Percentiles rank a stretch among this genome's conserved stretches.
Conservation (phyloP, 2,113 vertebrate genomes). For the Dicaeum eximium region DNA sequence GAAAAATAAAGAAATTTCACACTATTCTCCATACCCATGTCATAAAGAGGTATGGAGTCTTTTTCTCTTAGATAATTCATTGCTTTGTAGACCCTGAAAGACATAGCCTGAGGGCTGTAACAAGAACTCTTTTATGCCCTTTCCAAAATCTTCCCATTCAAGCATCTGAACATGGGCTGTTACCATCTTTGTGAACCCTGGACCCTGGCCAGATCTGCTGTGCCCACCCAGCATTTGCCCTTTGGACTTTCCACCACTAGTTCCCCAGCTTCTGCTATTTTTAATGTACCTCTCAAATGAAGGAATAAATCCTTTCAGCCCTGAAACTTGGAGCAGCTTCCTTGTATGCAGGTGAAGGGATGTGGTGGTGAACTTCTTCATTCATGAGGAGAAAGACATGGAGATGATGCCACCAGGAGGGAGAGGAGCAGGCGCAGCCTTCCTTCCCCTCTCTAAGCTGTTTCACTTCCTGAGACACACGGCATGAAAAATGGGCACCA, state of each 20-base stretch:
- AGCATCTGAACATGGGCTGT: background rate
- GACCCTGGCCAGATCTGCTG: background rate
- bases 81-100: background rate
- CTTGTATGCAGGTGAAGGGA: background rate
- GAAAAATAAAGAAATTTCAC: background rate
- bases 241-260: background rate
- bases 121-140: background rate
- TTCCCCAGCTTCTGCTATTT: background rate
- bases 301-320: background rate
- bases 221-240: rapidly evolving
- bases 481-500: background rate
- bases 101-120: background rate
- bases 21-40: background rate
- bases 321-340: background rate
- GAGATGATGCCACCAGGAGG: background rate
- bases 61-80: background rate
- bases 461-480: background rate
- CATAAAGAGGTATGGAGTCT: background rate
- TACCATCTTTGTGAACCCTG: background rate
- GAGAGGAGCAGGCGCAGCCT: rapidly evolving
- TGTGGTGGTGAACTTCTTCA: background rate
- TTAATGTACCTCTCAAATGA: background rate
- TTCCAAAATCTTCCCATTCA: background rate
- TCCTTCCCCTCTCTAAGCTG: background rate
- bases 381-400: background rate